Evolutionary conservation across 2,888 invertebrate genomes (phyloP).

Genomic region (Chouioia cunea): DNA sequence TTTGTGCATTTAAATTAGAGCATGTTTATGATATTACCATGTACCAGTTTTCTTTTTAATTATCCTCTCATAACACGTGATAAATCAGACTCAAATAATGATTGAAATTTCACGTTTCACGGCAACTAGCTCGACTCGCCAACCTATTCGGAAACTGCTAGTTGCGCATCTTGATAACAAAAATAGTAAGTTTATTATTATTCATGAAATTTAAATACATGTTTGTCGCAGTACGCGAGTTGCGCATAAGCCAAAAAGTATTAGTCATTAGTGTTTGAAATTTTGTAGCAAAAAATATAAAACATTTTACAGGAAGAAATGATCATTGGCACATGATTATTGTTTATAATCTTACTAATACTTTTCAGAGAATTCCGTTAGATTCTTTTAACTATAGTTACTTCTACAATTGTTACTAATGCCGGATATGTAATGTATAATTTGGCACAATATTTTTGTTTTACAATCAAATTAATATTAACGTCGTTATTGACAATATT

Average conservation of each 20-base stretch:
- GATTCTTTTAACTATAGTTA: constrained; percentile 14
- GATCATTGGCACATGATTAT: constrained; percentile 18
- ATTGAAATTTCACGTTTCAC: too few relatives aligned
- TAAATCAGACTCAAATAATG: neutral
- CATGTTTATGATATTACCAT: neutral
- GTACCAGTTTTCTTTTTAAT: too few relatives aligned
- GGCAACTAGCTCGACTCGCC: too few relatives aligned
- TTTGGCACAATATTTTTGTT: constrained; percentile 29
- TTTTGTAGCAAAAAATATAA: constrained; percentile 30
- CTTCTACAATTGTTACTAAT: constrained; percentile 20
- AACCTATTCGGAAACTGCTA: too few relatives aligned
- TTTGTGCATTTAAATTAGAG: constrained; percentile 16
- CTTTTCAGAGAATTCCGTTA: neutral
- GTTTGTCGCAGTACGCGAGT: constrained; percentile 10
- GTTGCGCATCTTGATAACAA: constrained; percentile 13
- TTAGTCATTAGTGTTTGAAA: constrained; percentile 32
- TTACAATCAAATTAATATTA: constrained; percentile 41
- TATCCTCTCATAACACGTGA: constrained; percentile 4
- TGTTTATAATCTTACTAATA: constrained; percentile 21
- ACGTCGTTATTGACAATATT: constrained; percentile 42
- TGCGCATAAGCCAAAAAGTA: constrained; percentile 24
- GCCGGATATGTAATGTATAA: constrained; percentile 16
- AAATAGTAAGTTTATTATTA: constrained; percentile 4
- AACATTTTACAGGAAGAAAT: neutral
- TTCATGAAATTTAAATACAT: constrained; percentile 4